Evolutionary conservation across 2,113 vertebrate species (phyloP).

Genomic region (Climacteris rufus): DNA sequence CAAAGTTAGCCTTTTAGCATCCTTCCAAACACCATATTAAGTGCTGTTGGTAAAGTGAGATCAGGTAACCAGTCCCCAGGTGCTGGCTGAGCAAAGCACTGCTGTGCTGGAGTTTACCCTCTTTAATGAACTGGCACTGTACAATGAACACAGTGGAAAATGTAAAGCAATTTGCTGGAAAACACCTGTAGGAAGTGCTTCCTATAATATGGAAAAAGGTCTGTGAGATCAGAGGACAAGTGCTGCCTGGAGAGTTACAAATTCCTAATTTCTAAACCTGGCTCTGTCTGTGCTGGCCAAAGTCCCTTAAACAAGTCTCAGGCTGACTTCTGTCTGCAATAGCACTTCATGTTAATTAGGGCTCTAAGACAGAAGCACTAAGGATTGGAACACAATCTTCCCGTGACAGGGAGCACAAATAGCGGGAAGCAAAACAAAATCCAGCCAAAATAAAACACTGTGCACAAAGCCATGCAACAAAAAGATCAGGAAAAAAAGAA

Average conservation of each 20-base stretch:
- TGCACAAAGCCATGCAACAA: background rate
- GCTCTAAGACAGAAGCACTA: background rate
- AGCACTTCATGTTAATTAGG: background rate
- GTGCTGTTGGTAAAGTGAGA: background rate
- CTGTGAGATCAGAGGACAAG: background rate
- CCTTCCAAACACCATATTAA: background rate
- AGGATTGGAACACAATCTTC: background rate
- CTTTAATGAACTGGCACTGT: conserved; percentile 11
- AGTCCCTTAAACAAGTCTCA: background rate
- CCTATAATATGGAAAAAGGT: background rate
- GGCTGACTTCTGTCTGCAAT: background rate
- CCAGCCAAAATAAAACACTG: background rate
- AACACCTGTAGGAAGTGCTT: background rate
- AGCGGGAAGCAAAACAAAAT: background rate
- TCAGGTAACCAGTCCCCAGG: conserved; percentile 17
- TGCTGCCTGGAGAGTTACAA: background rate
- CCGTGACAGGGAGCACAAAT: background rate
- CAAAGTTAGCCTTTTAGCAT: conserved; percentile 22
- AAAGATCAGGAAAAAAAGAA: background rate
- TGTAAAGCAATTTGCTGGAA: background rate
- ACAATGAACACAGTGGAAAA: background rate
- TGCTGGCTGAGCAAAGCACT: background rate
- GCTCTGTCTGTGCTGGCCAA: background rate
- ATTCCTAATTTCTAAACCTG: background rate
- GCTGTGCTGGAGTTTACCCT: background rate